These are phyloP conservation scores for Aselliscus stoliczkanus DNA, from an alignment of 2,797 vertebrate genomes.

Conservation along the genomic window DNA sequence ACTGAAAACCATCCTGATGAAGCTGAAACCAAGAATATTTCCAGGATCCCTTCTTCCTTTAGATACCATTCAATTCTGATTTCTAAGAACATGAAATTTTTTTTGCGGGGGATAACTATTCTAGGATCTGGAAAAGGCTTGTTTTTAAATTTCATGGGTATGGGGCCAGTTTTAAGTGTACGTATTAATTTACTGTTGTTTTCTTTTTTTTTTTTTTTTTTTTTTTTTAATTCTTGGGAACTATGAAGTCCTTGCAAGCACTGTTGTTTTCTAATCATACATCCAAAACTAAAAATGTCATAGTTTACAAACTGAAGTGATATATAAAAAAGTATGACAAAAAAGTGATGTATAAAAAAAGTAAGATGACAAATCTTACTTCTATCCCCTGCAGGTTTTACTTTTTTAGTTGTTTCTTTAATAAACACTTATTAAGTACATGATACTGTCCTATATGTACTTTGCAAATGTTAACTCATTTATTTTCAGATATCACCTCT, in stretches of 20 bases:
- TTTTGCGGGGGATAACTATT: neutral
- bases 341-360: too few relatives aligned
- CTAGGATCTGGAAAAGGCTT: neutral
- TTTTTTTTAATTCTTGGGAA: too few relatives aligned
- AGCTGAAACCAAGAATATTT: conserved; percentile 1
- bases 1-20: neutral
- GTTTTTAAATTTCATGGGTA: neutral
- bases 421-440: neutral
- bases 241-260: too few relatives aligned
- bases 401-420: neutral
- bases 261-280: neutral
- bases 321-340: neutral
- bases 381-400: neutral
- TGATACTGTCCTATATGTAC: neutral
- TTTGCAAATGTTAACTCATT: neutral
- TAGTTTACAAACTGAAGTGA: neutral
- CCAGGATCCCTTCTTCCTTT: neutral
- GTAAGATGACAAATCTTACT: neutral
- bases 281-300: neutral
- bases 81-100: neutral
- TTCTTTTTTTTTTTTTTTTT: too few relatives aligned
- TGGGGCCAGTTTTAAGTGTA: neutral
- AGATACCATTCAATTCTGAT: neutral
- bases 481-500: neutral
- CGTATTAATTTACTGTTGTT: neutral